Evolutionary conservation across 2,888 invertebrate genomes (phyloP).

Genomic region (Luffia ferchaultella): DNA sequence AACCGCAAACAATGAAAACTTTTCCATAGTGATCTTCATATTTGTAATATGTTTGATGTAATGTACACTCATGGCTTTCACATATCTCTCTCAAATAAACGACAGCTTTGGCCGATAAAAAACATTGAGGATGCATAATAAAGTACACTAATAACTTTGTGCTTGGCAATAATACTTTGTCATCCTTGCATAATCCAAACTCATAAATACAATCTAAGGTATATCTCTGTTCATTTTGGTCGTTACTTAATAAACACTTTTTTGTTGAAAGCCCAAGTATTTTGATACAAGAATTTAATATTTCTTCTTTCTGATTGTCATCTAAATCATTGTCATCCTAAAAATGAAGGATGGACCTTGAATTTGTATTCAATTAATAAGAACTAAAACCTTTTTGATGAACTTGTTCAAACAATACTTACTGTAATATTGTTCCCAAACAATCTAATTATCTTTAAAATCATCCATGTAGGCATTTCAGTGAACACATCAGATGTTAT

Average conservation of each 20-base stretch:
- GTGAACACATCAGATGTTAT: constrained; percentile 30
- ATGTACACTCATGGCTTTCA: constrained; percentile 54
- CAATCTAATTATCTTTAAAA: constrained; percentile 35
- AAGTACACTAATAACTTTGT: constrained; percentile 67
- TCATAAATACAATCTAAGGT: constrained; percentile 60
- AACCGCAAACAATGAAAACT: constrained; percentile 68
- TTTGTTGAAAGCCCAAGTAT: constrained; percentile 49
- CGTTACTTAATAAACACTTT: constrained; percentile 53
- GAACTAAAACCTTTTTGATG: too few species aligned
- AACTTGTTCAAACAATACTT: too few species aligned
- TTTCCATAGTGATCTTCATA: constrained; percentile 70
- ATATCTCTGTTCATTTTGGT: constrained; percentile 60
- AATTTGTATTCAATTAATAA: too few species aligned
- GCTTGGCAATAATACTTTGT: constrained; percentile 43
- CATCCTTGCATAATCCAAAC: constrained; percentile 42
- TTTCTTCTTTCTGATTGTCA: constrained; percentile 34
- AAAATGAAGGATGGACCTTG: constrained; percentile 14
- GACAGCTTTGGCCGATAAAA: constrained; percentile 63
- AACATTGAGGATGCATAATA: constrained; percentile 70
- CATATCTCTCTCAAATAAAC: constrained; percentile 66
- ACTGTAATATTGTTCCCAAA: constrained; percentile 26
- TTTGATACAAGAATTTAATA: constrained; percentile 39
- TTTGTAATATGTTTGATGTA: constrained; percentile 67
- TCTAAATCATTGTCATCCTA: constrained; percentile 24
- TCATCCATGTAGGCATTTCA: constrained; percentile 31